Evolutionary conservation across 2,113 vertebrate species (phyloP).

Genomic region (Nesoenas mayeri): DNA sequence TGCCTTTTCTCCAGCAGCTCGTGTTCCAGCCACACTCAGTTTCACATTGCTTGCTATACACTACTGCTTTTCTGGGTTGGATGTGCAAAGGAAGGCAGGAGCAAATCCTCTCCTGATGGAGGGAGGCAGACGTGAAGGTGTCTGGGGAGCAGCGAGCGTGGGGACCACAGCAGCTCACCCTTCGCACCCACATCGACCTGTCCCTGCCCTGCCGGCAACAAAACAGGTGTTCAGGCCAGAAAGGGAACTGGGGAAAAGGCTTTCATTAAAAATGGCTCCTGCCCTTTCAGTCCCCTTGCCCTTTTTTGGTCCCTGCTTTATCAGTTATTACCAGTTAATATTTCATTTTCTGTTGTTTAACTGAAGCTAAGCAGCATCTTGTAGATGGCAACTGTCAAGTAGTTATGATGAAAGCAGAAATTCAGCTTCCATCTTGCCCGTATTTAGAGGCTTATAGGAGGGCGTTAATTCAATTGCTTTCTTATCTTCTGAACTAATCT

Average conservation of each 20-base stretch:
- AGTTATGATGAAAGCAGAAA: slow-evolving; percentile 41
- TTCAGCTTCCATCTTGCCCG: slow-evolving; percentile 6
- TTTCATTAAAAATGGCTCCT: neutral
- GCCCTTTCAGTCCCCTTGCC: neutral
- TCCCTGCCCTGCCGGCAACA: neutral
- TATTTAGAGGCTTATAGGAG: neutral
- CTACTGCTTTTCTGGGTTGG: neutral
- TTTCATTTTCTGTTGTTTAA: slow-evolving; percentile 31
- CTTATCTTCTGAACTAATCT: slow-evolving; percentile 21
- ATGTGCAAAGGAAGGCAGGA: rapidly evolving
- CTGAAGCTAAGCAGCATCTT: neutral
- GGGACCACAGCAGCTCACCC: rapidly evolving
- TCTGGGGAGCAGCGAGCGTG: rapidly evolving
- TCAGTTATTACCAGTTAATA: neutral
- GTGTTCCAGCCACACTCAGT: neutral
- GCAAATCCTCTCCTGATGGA: neutral
- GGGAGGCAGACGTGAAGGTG: neutral
- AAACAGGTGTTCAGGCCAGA: neutral
- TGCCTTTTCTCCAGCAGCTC: neutral
- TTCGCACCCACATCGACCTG: rapidly evolving
- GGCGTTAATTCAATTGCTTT: slow-evolving; percentile 18
- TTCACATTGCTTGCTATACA: neutral
- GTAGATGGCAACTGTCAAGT: slow-evolving; percentile 31
- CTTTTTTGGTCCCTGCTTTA: neutral
- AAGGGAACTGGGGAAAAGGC: neutral